These are phyloP conservation scores for Turdus rufiventris DNA, from an alignment of 2,113 vertebrate genomes.

Conservation along the genomic window DNA sequence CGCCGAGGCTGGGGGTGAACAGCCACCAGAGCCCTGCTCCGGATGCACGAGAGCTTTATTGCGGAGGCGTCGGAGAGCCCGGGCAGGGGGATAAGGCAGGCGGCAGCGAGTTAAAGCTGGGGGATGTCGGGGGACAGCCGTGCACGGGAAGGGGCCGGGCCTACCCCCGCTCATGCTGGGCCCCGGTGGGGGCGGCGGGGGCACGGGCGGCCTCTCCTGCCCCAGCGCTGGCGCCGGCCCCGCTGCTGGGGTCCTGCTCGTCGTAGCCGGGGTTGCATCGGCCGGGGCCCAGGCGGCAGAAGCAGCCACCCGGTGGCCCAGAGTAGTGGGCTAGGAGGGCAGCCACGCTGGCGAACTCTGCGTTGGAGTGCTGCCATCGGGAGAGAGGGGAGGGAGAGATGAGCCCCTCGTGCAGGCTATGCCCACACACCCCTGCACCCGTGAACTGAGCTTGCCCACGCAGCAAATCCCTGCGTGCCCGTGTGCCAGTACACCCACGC, in stretches of 20 bases:
- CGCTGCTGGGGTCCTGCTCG: conserved; percentile 66
- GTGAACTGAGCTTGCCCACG: neutral
- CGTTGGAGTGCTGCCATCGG: conserved; percentile 75
- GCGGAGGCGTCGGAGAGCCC: neutral
- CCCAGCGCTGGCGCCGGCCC: neutral
- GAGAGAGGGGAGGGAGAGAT: neutral
- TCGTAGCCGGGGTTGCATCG: conserved; percentile 88
- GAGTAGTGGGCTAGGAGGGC: conserved; percentile 86
- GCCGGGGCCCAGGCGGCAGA: conserved; percentile 76
- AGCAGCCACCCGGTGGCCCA: conserved; percentile 68
- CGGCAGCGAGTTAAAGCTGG: neutral
- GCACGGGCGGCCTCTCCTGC: neutral
- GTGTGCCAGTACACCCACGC: rapidly evolving
- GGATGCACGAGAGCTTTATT: conserved; percentile 1
- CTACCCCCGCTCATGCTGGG: conserved; percentile 65
- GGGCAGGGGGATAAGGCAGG: neutral
- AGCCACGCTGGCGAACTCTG: conserved; percentile 79
- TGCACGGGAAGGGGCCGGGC: neutral
- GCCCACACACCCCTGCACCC: neutral
- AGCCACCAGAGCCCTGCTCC: neutral
- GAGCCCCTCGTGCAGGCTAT: rapidly evolving
- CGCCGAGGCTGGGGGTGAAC: neutral
- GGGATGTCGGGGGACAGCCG: rapidly evolving
- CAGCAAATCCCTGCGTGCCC: neutral
- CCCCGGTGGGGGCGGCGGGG: neutral